phyloP scores from a whole-genome alignment of 2,113 vertebrate genomes.

The Macrotus californicus region DNA sequence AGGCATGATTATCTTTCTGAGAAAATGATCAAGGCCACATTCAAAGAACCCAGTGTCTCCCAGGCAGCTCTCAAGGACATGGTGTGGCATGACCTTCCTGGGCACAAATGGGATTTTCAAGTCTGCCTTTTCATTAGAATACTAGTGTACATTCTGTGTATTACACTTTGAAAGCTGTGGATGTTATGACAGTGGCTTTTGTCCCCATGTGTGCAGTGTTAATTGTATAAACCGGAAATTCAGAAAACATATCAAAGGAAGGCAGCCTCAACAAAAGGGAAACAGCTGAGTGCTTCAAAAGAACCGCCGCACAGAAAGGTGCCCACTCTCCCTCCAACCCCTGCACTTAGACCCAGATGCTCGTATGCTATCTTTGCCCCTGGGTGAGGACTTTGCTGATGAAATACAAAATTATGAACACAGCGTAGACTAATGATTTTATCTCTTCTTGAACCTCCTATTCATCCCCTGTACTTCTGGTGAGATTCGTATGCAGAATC shows the following conservation, averaged over 20 bases:
- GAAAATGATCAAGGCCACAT: slow-evolving; percentile 61
- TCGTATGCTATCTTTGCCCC: not conserved
- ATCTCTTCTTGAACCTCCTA: not conserved
- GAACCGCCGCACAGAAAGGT: not conserved
- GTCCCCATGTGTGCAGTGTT: slow-evolving; percentile 45
- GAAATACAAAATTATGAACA: not conserved
- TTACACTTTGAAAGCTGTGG: slow-evolving; percentile 58
- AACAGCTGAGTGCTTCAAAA: slow-evolving; percentile 43
- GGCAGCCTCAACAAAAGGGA: not conserved
- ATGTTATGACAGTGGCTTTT: slow-evolving; percentile 58
- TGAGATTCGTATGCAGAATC: not conserved
- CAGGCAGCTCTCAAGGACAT: slow-evolving; percentile 65
- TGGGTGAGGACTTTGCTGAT: not conserved
- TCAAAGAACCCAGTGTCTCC: slow-evolving; percentile 64
- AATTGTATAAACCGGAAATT: slow-evolving; percentile 63
- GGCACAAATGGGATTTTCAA: slow-evolving; percentile 76
- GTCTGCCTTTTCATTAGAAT: slow-evolving; percentile 68
- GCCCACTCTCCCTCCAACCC: not conserved
- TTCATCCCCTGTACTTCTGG: not conserved
- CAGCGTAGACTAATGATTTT: not conserved
- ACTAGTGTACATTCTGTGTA: slow-evolving; percentile 41
- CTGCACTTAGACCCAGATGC: not conserved
- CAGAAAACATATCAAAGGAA: slow-evolving; percentile 57
- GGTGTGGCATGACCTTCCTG: slow-evolving; percentile 71
- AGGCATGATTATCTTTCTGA: slow-evolving; percentile 66